Evolutionary conservation across 2,797 vertebrate genomes (phyloP).

Genomic region (Poeciliopsis turneri): DNA sequence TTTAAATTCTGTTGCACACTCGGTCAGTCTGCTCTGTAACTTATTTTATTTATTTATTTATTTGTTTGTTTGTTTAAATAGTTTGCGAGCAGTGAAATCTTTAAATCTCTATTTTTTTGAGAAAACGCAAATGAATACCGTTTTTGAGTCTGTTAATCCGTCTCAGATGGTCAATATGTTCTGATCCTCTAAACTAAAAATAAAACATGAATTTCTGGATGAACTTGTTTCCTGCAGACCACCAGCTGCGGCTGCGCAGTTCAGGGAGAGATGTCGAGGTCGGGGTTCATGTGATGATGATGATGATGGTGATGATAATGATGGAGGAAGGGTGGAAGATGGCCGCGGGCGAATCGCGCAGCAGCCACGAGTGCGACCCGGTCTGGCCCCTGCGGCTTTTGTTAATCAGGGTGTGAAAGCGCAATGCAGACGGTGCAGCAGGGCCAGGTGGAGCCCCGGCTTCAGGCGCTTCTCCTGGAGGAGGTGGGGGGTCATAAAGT

Average conservation of each 20-base stretch:
- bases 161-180: neutral
- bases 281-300: conserved; percentile 28
- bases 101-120: neutral
- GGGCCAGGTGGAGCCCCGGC: conserved; percentile 64
- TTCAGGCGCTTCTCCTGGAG: conserved; percentile 58
- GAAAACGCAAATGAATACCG: neutral
- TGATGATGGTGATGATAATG: conserved; percentile 7
- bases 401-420: conserved; percentile 77
- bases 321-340: neutral
- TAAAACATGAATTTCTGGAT: neutral
- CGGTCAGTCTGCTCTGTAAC: neutral
- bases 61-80: too few relatives aligned
- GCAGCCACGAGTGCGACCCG: conserved; percentile 22
- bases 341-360: conserved; percentile 56
- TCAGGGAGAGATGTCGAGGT: conserved; percentile 18
- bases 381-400: conserved; percentile 75
- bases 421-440: conserved; percentile 66
- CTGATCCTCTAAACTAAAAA: neutral
- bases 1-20: neutral
- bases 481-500: conserved; percentile 60
- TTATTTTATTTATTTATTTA: too few relatives aligned
- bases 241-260: neutral
- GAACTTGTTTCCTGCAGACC: neutral
- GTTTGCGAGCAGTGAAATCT: neutral
- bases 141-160: neutral